Percentiles rank a stretch among this genome's conserved stretches.
Evolutionary conservation across 1,140 invertebrate species (phyloP).

Genomic region (Thaumetopoea pityocampa): DNA sequence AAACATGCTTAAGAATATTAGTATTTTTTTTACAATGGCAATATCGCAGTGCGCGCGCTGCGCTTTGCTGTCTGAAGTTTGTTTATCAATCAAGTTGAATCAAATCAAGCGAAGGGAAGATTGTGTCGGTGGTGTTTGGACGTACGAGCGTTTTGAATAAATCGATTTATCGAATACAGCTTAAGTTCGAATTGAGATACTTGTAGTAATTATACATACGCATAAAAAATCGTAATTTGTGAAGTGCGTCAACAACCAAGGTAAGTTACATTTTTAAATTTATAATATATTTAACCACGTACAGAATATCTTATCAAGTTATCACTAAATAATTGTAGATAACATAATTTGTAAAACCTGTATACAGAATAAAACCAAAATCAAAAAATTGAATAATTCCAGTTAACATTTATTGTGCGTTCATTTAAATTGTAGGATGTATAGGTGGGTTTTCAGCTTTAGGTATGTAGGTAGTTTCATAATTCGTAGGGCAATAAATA

Average conservation of each 20-base stretch:
- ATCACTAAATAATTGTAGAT: not conserved
- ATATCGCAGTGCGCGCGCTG: conserved; percentile 61
- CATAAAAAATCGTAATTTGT: conserved; percentile 3
- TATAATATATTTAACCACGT: too few relatives aligned
- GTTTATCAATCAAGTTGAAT: conserved; percentile 72
- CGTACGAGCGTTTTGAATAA: conserved; percentile 29
- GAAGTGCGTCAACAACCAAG: not conserved
- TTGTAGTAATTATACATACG: not conserved
- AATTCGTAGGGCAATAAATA: too few relatives aligned
- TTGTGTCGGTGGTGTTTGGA: conserved; percentile 29
- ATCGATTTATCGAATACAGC: conserved; percentile 21
- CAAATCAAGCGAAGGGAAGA: conserved; percentile 48
- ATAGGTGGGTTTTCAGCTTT: too few relatives aligned
- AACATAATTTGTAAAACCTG: too few relatives aligned
- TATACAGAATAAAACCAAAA: too few relatives aligned
- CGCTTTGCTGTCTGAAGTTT: conserved; percentile 55
- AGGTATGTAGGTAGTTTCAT: too few relatives aligned
- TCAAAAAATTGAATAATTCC: too few relatives aligned
- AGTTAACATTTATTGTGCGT: too few relatives aligned
- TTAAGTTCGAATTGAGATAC: conserved; percentile 1
- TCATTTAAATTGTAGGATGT: too few relatives aligned
- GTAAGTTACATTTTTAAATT: not conserved
- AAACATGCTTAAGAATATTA: not conserved
- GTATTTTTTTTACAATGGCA: conserved; percentile 26
- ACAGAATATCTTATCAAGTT: not conserved